Evolutionary conservation across 2,797 vertebrate genomes (phyloP).

Genomic region (Anguilla pacifica): DNA sequence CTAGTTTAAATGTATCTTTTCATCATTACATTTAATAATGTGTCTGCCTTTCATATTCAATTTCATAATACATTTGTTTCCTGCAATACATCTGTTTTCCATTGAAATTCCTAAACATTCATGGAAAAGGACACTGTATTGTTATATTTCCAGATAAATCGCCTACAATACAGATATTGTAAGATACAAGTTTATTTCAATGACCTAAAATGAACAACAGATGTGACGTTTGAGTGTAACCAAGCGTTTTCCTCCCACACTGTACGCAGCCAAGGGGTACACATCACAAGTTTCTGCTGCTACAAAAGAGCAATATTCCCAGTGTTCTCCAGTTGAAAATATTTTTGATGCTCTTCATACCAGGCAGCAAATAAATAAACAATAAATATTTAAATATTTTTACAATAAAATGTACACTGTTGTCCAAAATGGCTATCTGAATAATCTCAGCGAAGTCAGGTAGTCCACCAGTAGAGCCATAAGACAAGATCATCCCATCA

Average conservation of each 20-base stretch:
- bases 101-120: too few species aligned
- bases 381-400: too few species aligned
- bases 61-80: too few species aligned
- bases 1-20: too few species aligned
- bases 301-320: slow-evolving; percentile 35
- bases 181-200: slow-evolving; percentile 4
- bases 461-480: slow-evolving; percentile 38
- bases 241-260: slow-evolving; percentile 45
- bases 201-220: slow-evolving; percentile 43
- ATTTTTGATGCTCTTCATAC: slow-evolving; percentile 46
- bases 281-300: slow-evolving; percentile 47
- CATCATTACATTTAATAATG: too few species aligned
- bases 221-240: slow-evolving; percentile 51
- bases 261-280: slow-evolving; percentile 49
- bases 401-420: slow-evolving; percentile 41
- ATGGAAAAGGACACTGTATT: not conserved
- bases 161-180: slow-evolving; percentile 5
- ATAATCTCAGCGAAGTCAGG: slow-evolving; percentile 40
- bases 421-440: slow-evolving; percentile 44
- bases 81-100: too few species aligned
- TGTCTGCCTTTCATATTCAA: too few species aligned
- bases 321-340: slow-evolving; percentile 43
- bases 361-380: slow-evolving; percentile 37
- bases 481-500: slow-evolving; percentile 44
- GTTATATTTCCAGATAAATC: not conserved